These are phyloP conservation scores for Hypolimnas misippus DNA, from an alignment of 2,888 invertebrate species.

Conservation along the genomic window DNA sequence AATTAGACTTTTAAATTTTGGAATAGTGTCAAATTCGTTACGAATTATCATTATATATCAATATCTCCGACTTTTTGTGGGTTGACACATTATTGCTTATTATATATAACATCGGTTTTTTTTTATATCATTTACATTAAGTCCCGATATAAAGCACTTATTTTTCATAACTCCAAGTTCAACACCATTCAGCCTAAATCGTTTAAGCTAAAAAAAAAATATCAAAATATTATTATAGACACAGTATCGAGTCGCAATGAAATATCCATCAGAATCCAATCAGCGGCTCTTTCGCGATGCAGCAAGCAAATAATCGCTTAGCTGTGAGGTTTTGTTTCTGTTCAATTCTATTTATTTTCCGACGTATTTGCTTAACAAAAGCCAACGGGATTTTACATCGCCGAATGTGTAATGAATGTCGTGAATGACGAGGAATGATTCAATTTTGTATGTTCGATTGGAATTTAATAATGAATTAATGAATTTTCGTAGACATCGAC, in stretches of 20 bases:
- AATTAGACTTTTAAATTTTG: too few relatives aligned
- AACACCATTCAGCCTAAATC: background rate
- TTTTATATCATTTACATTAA: too few relatives aligned
- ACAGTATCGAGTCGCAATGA: constrained; percentile 9
- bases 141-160: background rate
- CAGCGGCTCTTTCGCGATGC: constrained; percentile 19
- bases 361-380: background rate
- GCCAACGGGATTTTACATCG: background rate
- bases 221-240: constrained; percentile 1
- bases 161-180: too few relatives aligned
- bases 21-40: too few relatives aligned
- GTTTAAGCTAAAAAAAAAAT: background rate
- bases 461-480: background rate
- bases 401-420: background rate
- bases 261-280: constrained; percentile 28
- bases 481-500: too few relatives aligned
- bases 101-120: too few relatives aligned
- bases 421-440: background rate
- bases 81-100: too few relatives aligned
- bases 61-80: too few relatives aligned
- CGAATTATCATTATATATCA: too few relatives aligned
- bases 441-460: background rate
- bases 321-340: constrained; percentile 3
- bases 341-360: background rate
- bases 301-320: constrained; percentile 18